Conservation (phyloP, 2,797 vertebrate genomes). For the Decapterus maruadsi region DNA sequence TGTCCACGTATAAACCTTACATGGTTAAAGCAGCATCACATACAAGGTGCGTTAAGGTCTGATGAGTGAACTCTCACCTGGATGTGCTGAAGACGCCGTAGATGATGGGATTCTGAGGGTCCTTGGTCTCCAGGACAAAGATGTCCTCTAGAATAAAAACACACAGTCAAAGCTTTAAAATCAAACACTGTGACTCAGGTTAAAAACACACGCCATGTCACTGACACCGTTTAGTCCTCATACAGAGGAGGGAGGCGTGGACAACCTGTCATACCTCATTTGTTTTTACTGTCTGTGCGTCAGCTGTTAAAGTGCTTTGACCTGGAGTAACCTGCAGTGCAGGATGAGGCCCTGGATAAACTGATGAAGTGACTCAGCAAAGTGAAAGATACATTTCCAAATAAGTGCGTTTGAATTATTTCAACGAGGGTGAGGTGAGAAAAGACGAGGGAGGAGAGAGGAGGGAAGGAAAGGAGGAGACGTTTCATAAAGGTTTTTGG, state of each 20-base stretch:
- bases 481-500: background rate
- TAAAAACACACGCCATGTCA: background rate
- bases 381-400: background rate
- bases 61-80: constrained; percentile 79
- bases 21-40: no score
- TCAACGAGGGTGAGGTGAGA: background rate
- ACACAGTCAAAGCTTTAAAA: background rate
- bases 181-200: background rate
- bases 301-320: background rate
- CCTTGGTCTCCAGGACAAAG: constrained; percentile 89
- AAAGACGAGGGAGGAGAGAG: constrained; percentile 14
- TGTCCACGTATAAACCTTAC: no score
- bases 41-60: no score
- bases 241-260: background rate
- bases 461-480: constrained; percentile 50
- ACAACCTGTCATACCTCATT: background rate
- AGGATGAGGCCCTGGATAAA: background rate
- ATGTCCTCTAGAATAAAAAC: constrained; percentile 86
- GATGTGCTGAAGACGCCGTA: constrained; percentile 91
- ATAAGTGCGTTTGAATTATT: background rate
- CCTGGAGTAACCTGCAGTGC: background rate
- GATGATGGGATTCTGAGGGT: constrained; percentile 88
- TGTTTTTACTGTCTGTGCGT: background rate
- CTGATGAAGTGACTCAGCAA: no score
- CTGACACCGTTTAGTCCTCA: accelerated